Evolutionary conservation across 2,113 vertebrate species (phyloP).

Genomic region (Pangasianodon gigas): DNA sequence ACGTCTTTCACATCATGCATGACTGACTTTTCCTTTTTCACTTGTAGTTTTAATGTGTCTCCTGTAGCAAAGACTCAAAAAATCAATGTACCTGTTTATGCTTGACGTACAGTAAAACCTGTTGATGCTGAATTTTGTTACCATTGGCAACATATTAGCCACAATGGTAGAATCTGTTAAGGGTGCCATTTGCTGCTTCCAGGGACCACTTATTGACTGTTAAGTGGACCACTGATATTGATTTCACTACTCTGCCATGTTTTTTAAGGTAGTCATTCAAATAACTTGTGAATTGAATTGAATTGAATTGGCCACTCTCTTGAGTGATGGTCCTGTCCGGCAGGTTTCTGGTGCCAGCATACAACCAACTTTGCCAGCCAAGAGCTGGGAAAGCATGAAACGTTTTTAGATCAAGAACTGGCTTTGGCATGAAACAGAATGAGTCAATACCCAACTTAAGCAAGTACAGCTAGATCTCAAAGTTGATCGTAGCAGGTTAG

Average conservation of each 20-base stretch:
- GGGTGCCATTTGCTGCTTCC: not conserved
- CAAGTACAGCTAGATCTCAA: not conserved
- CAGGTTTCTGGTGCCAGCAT: not conserved
- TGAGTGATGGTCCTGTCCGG: not conserved
- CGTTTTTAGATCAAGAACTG: not conserved
- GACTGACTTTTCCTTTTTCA: not conserved
- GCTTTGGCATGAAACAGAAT: not conserved
- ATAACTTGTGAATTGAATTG: not conserved
- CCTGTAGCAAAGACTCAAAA: not conserved
- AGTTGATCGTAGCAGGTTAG: not conserved
- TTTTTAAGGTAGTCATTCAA: not conserved
- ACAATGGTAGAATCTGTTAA: not conserved
- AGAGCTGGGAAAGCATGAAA: not conserved
- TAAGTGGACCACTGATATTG: not conserved
- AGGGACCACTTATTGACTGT: not conserved
- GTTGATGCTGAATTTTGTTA: not conserved
- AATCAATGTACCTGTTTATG: not conserved
- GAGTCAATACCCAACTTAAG: not conserved
- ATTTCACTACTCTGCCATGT: not conserved
- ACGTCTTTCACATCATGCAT: not conserved
- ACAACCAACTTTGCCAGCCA: not conserved
- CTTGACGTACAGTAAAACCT: not conserved
- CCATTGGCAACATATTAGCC: not conserved
- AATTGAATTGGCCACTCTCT: not conserved
- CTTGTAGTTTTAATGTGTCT: not conserved